Base-by-base conservation (phyloP, 2,797 vertebrate genomes). In the Tokudaia tokunoshimensis region DNA sequence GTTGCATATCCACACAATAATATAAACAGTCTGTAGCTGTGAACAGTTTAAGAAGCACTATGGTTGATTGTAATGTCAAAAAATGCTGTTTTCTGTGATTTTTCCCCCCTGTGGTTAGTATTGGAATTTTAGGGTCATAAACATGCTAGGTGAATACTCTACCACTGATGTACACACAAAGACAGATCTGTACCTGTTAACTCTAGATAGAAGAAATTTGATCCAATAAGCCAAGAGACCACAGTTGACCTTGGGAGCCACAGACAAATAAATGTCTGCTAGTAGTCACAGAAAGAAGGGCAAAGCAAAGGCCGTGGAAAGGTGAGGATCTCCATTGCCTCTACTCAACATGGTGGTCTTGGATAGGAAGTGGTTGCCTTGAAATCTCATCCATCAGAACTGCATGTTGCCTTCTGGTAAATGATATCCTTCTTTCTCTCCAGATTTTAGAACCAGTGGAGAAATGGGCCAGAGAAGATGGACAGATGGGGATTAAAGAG, bases 401-500 rank as follows among this genome's bases (percentile, higher is more conserved):
- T 11, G 3, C 17, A 1, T 6, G 0, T 76, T 76, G 29, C n/a
- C 20, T 57, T 70, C 74, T 55, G 79, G 70, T 34, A 52, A 47
- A 83, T 9, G 75, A 47, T 57, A 70, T 19, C 88, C 12, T 24
- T 65, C 70, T 94, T 95, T 95, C n/a, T 87, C 20, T 96, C n/a
- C 41, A 63, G 67, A 92, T 47, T 95, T 91, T 92, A 63, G 31
- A 94, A 52, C 52, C 72, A 85, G 74, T 34, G 22, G 37, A 85
- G 57, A 92, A 37, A 80, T 4, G 65, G 5, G 4, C 34, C 41
- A 83, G 75, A 91, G 47, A 88, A 93, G 59, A 79, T 31, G 92
- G 89, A 91, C 89, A 93, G 90, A 94, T 92, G 79, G 82, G 37
- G 63, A 83, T 22, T 83, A 6, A 83, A 96, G 91, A 87, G 59